phyloP scores from a whole-genome alignment of 2,888 invertebrate genomes.

The Didymodactylos carnosus region DNA sequence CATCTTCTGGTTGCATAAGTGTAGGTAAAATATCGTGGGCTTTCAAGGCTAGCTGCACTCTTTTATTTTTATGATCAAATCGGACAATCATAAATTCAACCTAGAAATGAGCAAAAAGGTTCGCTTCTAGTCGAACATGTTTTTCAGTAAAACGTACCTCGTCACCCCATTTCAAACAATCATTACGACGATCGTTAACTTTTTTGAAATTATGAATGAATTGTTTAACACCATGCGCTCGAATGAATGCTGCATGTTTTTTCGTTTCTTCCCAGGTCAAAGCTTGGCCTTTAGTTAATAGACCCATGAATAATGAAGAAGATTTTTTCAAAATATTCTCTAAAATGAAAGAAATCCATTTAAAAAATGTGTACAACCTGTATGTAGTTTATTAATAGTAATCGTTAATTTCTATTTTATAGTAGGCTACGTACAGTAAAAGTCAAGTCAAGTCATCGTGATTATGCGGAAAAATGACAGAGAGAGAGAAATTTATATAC shows the following conservation, averaged over 20 bases:
- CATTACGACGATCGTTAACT: conserved; percentile 67
- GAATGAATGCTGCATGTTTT: conserved; percentile 65
- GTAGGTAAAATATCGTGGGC: conserved; percentile 56
- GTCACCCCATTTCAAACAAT: conserved; percentile 71
- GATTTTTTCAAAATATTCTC: not conserved
- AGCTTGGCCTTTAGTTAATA: conserved; percentile 79
- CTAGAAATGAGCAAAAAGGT: too few species aligned
- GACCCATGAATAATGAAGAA: conserved; percentile 50
- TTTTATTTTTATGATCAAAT: conserved; percentile 65
- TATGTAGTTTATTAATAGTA: too few species aligned
- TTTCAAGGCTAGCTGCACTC: conserved; percentile 63
- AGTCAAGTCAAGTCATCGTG: too few species aligned
- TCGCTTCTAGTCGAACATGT: too few species aligned
- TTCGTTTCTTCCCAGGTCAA: conserved; percentile 87
- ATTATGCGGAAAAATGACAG: too few species aligned
- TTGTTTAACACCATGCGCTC: conserved; percentile 79
- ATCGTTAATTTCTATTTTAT: too few species aligned
- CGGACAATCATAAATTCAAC: conserved; percentile 85
- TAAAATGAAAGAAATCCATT: too few species aligned
- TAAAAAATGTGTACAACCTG: too few species aligned
- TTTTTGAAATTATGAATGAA: conserved; percentile 80
- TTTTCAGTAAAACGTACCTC: too few species aligned
- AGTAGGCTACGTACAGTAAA: too few species aligned
- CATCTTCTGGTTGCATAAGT: conserved; percentile 57
- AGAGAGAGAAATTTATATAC: too few species aligned